Percentiles rank a stretch among this genome's conserved stretches.
phyloP scores from a whole-genome alignment of 2,888 invertebrate species.

The Atrina japonica region DNA sequence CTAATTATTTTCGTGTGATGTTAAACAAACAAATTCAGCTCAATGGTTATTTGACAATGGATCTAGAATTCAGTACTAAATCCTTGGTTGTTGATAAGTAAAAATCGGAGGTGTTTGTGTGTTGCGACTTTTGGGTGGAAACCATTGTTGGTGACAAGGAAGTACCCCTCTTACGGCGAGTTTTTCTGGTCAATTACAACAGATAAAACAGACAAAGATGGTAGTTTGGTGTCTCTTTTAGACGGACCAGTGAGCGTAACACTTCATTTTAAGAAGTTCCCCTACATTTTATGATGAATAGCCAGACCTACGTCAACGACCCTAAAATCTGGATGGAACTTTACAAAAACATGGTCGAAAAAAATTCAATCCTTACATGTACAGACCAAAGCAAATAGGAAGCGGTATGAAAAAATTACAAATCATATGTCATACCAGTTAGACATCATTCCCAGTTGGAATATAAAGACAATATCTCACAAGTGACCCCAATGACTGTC shows the following conservation, averaged over 20 bases:
- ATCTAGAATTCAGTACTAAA: slow-evolving; percentile 23
- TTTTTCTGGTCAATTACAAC: slow-evolving; percentile 27
- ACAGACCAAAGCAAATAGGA: not conserved
- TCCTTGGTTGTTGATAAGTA: not conserved
- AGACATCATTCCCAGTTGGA: slow-evolving; percentile 24
- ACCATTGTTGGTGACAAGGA: slow-evolving; percentile 30
- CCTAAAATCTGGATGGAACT: slow-evolving; percentile 25
- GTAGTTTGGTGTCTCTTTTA: slow-evolving; percentile 23
- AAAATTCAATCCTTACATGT: slow-evolving; percentile 6
- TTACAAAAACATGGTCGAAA: slow-evolving; percentile 25
- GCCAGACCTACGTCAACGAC: slow-evolving; percentile 28
- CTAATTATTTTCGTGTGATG: slow-evolving; percentile 27
- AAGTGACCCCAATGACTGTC: slow-evolving; percentile 22
- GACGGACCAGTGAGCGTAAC: no score
- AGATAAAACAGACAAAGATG: slow-evolving; percentile 29
- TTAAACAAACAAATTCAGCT: slow-evolving; percentile 20
- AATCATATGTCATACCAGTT: slow-evolving; percentile 20
- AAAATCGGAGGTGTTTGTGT: slow-evolving; percentile 31
- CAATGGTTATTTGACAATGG: slow-evolving; percentile 32
- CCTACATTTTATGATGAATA: no score
- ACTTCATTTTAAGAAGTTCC: slow-evolving; percentile 34
- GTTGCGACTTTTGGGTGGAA: slow-evolving; percentile 34
- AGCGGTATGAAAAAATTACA: slow-evolving; percentile 9
- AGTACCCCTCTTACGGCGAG: slow-evolving; percentile 27
- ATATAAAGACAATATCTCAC: not conserved